phyloP scores from a whole-genome alignment of 2,113 vertebrate species.

The Nothoprocta pentlandii region DNA sequence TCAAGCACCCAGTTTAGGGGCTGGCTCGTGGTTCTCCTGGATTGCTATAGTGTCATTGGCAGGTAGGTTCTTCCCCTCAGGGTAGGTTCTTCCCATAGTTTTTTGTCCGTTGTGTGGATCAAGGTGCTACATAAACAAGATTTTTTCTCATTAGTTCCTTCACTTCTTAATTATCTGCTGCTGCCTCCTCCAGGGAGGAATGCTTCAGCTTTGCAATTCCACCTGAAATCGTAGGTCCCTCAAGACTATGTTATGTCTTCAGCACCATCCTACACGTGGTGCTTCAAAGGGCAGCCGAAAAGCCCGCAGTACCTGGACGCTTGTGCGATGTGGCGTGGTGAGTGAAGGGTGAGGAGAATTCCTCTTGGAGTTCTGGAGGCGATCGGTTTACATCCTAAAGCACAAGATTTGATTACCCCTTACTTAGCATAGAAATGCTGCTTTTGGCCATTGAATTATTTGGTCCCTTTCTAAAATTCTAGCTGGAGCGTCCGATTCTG shows the following conservation, averaged over 20 bases:
- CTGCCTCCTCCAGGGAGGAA: neutral
- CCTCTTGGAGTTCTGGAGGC: neutral
- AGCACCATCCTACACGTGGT: neutral
- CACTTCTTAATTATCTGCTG: neutral
- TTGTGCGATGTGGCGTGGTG: neutral
- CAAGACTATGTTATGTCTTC: neutral
- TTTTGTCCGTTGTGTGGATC: neutral
- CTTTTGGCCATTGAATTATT: conserved; percentile 55
- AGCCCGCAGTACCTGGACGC: neutral
- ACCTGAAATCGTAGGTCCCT: neutral
- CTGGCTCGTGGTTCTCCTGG: neutral
- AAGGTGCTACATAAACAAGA: neutral
- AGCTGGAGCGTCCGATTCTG: conserved; percentile 15
- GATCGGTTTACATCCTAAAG: conserved; percentile 57
- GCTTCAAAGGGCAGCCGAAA: neutral
- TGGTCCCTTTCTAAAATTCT: neutral
- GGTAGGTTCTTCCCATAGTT: neutral
- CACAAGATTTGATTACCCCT: conserved; percentile 51
- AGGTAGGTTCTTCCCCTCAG: too few species aligned
- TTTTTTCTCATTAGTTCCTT: neutral
- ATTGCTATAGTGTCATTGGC: neutral
- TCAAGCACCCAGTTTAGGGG: neutral
- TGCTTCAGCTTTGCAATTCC: neutral
- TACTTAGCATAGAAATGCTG: conserved; percentile 1
- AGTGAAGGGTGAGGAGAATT: conserved; percentile 36